Evolutionary conservation across 2,797 vertebrate species (phyloP), one percentile per base, ranked within the genome.

Genomic region (Pempheris klunzingeri): DNA sequence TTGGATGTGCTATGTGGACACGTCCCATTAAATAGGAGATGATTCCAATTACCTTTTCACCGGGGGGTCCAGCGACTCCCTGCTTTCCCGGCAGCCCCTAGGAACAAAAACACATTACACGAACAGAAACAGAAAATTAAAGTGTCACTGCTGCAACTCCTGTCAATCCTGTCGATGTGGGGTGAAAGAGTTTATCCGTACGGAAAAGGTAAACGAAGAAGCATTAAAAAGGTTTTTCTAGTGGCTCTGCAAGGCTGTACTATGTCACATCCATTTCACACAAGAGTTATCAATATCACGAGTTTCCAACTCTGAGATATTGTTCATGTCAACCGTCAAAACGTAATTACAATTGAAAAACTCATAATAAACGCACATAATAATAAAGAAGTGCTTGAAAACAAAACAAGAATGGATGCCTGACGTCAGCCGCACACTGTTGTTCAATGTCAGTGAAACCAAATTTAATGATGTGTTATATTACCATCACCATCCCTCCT

Each of bases 11-110:
- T 50, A 11, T 36, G n/a, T 66, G 50, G 69, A 62, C 63, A 77
- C 20, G 64, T 24, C 20, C 77, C 66, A 39, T 76, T 78, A 66
- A 66, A 57, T 30, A 32, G 11, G 28, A 58, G 46, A 77, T 59
- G 14, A 60, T 73, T 84, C 13, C 12, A 77, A 32, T 89, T 90
- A 96, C 95, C 94, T 95, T 94, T 81, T 75, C 87, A 55, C 95
- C 95, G 28, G 66, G 0, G 13, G 91, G 77, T 57, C 95, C 95
- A 4, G 61, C 81, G 20, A 89, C 53, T 57, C 95, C 95, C 49
- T 91, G 92, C 65, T 94, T 95, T 55, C 95, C 95, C 65, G 94
- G 95, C 62, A 96, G 91, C 22, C 95, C 95, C 95, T 96, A 43
- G 17, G 59, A 81, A 79, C 7, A 81, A 82, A 11, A 67, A 78